Percentiles rank a stretch among this genome's conserved stretches.
Evolutionary conservation across 35 echinoderm and acorn worm species (phyloP).

Genomic region (Apostichopus californicus): DNA sequence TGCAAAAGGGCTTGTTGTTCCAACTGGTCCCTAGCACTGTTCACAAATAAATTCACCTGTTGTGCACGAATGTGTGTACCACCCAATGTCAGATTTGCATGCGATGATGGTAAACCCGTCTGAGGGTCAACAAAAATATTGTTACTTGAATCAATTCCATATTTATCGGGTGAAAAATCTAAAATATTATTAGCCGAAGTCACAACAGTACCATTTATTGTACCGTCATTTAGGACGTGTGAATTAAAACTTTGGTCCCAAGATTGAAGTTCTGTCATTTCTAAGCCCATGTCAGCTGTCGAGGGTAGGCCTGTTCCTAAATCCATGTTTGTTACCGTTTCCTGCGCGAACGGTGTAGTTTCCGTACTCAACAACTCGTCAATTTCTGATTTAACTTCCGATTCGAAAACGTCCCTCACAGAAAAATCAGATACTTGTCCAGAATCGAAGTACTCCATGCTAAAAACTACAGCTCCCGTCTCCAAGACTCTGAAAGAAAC

Average conservation of each 20-base stretch:
- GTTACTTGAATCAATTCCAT: slow-evolving; percentile 60
- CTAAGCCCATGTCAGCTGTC: slow-evolving; percentile 55
- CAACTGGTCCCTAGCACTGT: slow-evolving; percentile 39
- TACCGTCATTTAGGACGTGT: not conserved
- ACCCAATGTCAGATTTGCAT: slow-evolving; percentile 10
- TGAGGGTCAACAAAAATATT: slow-evolving; percentile 93
- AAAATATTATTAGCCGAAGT: slow-evolving; percentile 69
- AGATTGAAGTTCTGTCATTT: slow-evolving; percentile 45
- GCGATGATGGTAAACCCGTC: slow-evolving; percentile 68
- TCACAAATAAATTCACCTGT: slow-evolving; percentile 53
- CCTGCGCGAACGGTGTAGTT: slow-evolving; percentile 57
- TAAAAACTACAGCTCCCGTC: not conserved
- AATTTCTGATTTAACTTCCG: slow-evolving; percentile 92
- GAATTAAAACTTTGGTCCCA: slow-evolving; percentile 44
- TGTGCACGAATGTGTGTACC: slow-evolving; percentile 58
- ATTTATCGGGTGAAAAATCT: slow-evolving; percentile 67
- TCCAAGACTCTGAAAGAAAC: not conserved
- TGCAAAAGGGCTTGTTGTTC: slow-evolving; percentile 38
- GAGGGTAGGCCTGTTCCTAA: slow-evolving; percentile 19
- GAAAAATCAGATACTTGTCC: slow-evolving; percentile 73
- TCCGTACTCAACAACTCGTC: slow-evolving; percentile 84
- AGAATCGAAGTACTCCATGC: slow-evolving; percentile 84
- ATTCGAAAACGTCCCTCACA: slow-evolving; percentile 88
- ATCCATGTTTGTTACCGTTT: slow-evolving; percentile 53
- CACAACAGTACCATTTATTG: slow-evolving; percentile 6